Conservation (phyloP, 2,888 invertebrate species). For the Bhutanitis thaidina region DNA sequence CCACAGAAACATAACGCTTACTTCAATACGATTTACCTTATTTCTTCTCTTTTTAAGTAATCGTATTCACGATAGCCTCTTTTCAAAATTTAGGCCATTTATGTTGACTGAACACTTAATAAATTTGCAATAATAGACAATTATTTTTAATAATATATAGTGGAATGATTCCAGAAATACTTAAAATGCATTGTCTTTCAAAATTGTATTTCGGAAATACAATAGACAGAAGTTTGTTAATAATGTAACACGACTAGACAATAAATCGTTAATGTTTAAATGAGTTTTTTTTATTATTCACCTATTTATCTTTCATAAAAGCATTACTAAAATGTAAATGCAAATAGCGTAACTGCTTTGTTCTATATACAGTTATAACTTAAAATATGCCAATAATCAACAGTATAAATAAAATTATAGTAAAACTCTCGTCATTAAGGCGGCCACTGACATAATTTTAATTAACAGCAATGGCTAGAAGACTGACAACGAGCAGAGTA, state of each 20-base stretch:
- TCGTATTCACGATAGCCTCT: constrained; percentile 24
- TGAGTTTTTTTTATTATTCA: background rate
- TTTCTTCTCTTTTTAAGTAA: background rate
- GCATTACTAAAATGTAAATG: background rate
- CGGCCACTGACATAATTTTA: background rate
- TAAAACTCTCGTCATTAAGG: background rate
- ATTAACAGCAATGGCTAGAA: constrained; percentile 17
- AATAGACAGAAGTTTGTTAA: background rate
- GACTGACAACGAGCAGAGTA: constrained; percentile 32
- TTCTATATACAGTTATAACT: background rate
- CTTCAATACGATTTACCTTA: background rate
- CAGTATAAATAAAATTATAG: background rate
- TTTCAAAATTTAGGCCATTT: constrained; percentile 14
- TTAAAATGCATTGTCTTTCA: no score
- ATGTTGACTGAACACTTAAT: constrained; percentile 43
- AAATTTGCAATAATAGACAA: constrained; percentile 48
- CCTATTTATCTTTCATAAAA: background rate
- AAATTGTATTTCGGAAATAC: background rate
- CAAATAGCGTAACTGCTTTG: background rate
- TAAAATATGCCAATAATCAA: background rate
- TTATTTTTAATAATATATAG: no score
- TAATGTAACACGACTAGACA: constrained; percentile 12
- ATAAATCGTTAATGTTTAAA: constrained; percentile 7
- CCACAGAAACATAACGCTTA: background rate
- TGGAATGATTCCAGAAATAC: constrained; percentile 30